Evolutionary conservation across 2,888 invertebrate species (phyloP), one percentile per base, ranked within the genome.

Genomic region (Peribatodes rhomboidaria): DNA sequence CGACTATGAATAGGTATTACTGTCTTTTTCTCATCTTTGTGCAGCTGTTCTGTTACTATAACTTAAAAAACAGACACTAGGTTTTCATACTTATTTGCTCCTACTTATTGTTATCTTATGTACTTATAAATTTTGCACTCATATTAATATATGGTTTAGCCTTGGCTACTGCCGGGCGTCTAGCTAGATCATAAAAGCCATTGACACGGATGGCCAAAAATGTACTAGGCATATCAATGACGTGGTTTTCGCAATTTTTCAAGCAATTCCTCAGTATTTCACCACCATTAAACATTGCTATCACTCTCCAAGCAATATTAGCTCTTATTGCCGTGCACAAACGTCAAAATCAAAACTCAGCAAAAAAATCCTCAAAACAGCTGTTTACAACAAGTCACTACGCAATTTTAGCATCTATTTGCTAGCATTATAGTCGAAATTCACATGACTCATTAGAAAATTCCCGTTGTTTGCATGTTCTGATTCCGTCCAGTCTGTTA

Each of bases 401-500:
- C 20, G 13, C 41, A 41, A 58, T 33, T 58, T 41, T 49, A 39
- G n/a, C 7, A 39, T 18, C 3, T 58, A 41, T 13, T 13, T 3
- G 41, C 42, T 18, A 18, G 33, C 0, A 1, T 2, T 8, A 41
- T 18, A 44, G 41, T 41, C n/a, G 1, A 13, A 50, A 20, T 44
- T 52, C 22, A 20, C 2, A 10, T 47, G 22, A 37, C 44, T 44
- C 22, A 35, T 1, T 1, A 37, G 35, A 6, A 13, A 18, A 33
- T 8, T 41, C 20, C 11, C 27, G 31, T 11, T 54, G 42, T 54
- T 46, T 13, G 35, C 22, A 33, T 27, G 42, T 2, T 27, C 37
- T 41, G 55, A 35, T 53, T 42, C 18, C 7, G 52, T 49, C 59
- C 65, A 65, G 13, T 56, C 55, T 55, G 31, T 10, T 14, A 8